Conservation (phyloP, 1,140 invertebrate species). For the Pygmarrhopalites habei region DNA sequence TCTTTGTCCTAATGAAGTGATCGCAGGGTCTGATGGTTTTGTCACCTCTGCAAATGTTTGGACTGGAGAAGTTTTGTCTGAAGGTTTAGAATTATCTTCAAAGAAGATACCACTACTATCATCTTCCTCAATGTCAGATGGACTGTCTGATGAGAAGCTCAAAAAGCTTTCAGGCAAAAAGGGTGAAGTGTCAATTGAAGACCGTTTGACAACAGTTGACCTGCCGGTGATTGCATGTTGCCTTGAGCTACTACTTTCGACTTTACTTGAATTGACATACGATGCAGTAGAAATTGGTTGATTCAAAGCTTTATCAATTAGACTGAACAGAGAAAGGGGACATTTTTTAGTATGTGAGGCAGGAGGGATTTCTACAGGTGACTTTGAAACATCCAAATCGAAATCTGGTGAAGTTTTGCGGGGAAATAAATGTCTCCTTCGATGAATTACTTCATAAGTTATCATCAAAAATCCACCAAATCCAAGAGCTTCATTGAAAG, state of each 20-base stretch:
- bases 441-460: constrained; percentile 22
- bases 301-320: constrained; percentile 1
- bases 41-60: too few relatives aligned
- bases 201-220: background rate
- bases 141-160: background rate
- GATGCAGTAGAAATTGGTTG: constrained; percentile 23
- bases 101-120: background rate
- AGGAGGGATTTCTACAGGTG: too few relatives aligned
- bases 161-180: constrained; percentile 27
- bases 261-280: too few relatives aligned
- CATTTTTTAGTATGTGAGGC: constrained; percentile 8
- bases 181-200: constrained; percentile 27
- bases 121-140: background rate
- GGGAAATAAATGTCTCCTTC: background rate
- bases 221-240: background rate
- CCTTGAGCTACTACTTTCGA: too few relatives aligned
- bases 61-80: too few relatives aligned
- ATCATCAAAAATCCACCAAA: constrained; percentile 24
- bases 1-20: constrained; percentile 1
- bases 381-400: too few relatives aligned
- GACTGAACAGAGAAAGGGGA: constrained; percentile 23
- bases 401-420: too few relatives aligned
- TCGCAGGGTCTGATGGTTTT: background rate
- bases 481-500: constrained; percentile 23
- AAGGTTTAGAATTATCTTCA: background rate